A percentile compares a stretch with the other conserved stretches of the same genome.
Evolutionary conservation across 2,888 invertebrate genomes (phyloP).

Genomic region (Lomographa bimaculata): DNA sequence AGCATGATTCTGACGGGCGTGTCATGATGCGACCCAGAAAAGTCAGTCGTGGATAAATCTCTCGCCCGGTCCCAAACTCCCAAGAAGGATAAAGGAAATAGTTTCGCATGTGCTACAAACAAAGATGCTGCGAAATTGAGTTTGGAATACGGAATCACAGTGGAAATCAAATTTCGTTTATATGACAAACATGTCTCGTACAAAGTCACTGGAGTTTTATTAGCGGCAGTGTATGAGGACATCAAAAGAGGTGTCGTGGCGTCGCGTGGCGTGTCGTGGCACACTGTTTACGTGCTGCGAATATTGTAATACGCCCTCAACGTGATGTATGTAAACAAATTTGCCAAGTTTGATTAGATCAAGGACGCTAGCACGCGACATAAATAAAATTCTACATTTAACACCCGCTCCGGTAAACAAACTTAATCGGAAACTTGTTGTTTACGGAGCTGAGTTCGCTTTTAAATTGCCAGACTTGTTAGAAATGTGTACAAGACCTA

Average conservation of each 20-base stretch:
- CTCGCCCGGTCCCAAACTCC: constrained; percentile 33
- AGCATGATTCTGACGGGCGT: constrained; percentile 34
- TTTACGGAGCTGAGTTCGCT: constrained; percentile 21
- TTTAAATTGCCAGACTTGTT: constrained; percentile 22
- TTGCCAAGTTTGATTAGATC: constrained; percentile 78
- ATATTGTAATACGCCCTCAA: constrained; percentile 55
- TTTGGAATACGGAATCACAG: constrained; percentile 57
- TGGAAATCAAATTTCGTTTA: constrained; percentile 66
- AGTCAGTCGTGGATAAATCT: constrained; percentile 35
- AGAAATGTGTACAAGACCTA: constrained; percentile 19
- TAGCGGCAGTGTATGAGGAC: constrained; percentile 59
- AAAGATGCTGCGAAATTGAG: constrained; percentile 55
- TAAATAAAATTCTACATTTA: constrained; percentile 52
- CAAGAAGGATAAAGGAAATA: constrained; percentile 45
- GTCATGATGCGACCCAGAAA: constrained; percentile 35
- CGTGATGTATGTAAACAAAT: constrained; percentile 75
- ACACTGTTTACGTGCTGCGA: constrained; percentile 72
- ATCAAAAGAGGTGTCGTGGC: constrained; percentile 71
- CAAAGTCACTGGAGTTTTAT: constrained; percentile 65
- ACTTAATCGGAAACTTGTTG: constrained; percentile 37
- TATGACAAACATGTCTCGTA: constrained; percentile 64
- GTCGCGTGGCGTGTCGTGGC: constrained; percentile 36
- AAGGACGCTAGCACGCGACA: constrained; percentile 57
- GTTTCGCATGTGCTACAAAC: constrained; percentile 54
- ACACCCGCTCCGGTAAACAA: constrained; percentile 27